phyloP scores from a whole-genome alignment of 1,140 invertebrate species.

The Bicyclus anynana region DNA sequence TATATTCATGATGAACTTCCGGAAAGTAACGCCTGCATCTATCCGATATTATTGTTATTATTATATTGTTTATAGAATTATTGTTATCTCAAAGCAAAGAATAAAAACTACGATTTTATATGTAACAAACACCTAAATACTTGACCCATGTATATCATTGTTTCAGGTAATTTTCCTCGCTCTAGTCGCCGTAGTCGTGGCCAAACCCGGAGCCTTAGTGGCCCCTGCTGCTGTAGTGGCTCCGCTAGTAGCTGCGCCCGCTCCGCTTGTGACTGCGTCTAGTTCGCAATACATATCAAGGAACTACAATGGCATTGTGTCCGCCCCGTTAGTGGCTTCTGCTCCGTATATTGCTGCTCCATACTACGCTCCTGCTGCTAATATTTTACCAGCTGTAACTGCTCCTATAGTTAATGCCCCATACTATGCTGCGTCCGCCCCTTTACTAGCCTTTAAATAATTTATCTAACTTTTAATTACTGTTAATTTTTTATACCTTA shows the following conservation, averaged over 20 bases:
- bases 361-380: constrained; percentile 26
- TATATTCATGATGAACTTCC: too few relatives aligned
- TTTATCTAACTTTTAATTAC: too few relatives aligned
- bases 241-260: constrained; percentile 58
- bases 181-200: constrained; percentile 51
- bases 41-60: too few relatives aligned
- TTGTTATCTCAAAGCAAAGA: too few relatives aligned
- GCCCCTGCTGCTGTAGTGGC: constrained; percentile 51
- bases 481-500: too few relatives aligned
- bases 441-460: too few relatives aligned
- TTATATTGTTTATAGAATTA: too few relatives aligned
- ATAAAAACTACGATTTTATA: too few relatives aligned
- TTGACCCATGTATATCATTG: too few relatives aligned
- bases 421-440: constrained; percentile 18
- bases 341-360: constrained; percentile 36
- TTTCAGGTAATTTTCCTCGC: constrained; percentile 59
- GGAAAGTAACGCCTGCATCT: too few relatives aligned
- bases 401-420: constrained; percentile 21
- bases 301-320: constrained; percentile 79
- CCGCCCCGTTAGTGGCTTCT: constrained; percentile 50
- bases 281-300: constrained; percentile 81
- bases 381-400: constrained; percentile 35
- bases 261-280: constrained; percentile 79
- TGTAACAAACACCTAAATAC: too few relatives aligned
- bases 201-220: constrained; percentile 58